Percentiles rank a stretch among this genome's conserved stretches.
These are phyloP conservation scores for Thunnus thynnus DNA, from an alignment of 2,113 vertebrate genomes.

Conservation along the genomic window DNA sequence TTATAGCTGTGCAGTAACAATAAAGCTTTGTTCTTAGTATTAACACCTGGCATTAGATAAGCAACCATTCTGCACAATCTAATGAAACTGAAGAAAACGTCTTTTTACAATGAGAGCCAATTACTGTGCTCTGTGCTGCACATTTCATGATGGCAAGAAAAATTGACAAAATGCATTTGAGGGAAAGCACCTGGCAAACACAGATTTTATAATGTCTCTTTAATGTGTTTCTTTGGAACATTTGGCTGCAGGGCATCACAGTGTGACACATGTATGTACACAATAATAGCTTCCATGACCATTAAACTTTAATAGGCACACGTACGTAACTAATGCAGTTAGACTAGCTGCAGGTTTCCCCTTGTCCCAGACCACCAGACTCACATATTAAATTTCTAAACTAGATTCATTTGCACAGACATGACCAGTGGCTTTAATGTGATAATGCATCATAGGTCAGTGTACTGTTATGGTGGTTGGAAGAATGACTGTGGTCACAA, in stretches of 20 bases:
- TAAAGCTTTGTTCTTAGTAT: constrained; percentile 31
- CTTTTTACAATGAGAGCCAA: constrained; percentile 19
- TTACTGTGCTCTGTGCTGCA: constrained; percentile 19
- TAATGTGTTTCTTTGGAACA: constrained; percentile 70
- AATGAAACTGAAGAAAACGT: constrained; percentile 37
- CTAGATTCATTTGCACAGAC: constrained; percentile 73
- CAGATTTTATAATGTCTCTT: constrained; percentile 60
- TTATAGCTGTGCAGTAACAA: constrained; percentile 26
- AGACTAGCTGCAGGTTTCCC: constrained; percentile 54
- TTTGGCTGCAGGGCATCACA: constrained; percentile 65
- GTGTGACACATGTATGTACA: constrained; percentile 74
- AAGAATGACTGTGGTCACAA: constrained; percentile 39
- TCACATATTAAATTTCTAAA: constrained; percentile 66
- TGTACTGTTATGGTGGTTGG: constrained; percentile 14
- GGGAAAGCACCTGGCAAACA: constrained; percentile 59
- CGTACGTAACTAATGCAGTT: constrained; percentile 69
- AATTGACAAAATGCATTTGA: constrained; percentile 43
- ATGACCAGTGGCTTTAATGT: constrained; percentile 60
- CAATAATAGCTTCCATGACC: constrained; percentile 66
- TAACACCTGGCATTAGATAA: constrained; percentile 46
- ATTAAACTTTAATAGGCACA: constrained; percentile 78
- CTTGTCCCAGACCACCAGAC: constrained; percentile 46
- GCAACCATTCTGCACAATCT: constrained; percentile 4
- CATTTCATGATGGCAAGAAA: constrained; percentile 40
- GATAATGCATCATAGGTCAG: constrained; percentile 60